Evolutionary conservation across 2,888 invertebrate species (phyloP).

Genomic region (Bhutanitis thaidina): DNA sequence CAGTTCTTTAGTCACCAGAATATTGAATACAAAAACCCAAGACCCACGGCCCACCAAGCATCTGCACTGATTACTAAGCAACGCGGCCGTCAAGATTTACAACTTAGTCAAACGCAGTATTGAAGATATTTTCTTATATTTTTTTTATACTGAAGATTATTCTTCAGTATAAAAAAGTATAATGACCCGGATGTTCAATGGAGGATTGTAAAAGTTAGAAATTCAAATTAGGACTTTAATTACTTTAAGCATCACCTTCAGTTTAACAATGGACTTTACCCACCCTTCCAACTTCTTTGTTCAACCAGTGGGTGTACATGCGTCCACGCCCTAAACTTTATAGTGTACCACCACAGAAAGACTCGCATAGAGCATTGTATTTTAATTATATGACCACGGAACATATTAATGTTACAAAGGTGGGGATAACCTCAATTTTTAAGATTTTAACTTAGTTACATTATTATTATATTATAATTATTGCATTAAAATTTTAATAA

Average conservation of each 20-base stretch:
- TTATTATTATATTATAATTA: too few species aligned
- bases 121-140: too few species aligned
- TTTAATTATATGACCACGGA: slow-evolving; percentile 11
- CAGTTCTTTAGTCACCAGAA: too few species aligned
- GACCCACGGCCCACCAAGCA: too few species aligned
- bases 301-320: slow-evolving; percentile 6
- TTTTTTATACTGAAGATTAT: too few species aligned
- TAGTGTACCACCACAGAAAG: slow-evolving; percentile 6
- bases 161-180: not conserved
- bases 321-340: slow-evolving; percentile 13
- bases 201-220: slow-evolving; percentile 1
- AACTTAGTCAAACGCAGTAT: too few species aligned
- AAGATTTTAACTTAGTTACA: too few species aligned
- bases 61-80: too few species aligned
- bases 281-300: slow-evolving; percentile 9
- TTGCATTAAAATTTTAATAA: too few species aligned
- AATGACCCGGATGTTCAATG: not conserved
- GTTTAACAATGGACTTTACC: slow-evolving; percentile 10
- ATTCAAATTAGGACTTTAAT: slow-evolving; percentile 14
- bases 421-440: too few species aligned
- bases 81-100: too few species aligned
- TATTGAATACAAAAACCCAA: too few species aligned
- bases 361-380: slow-evolving; percentile 11
- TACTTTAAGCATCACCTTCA: slow-evolving; percentile 1
- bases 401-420: not conserved